phyloP scores from a whole-genome alignment of 2,113 vertebrate species.

The Propithecus coquereli region DNA sequence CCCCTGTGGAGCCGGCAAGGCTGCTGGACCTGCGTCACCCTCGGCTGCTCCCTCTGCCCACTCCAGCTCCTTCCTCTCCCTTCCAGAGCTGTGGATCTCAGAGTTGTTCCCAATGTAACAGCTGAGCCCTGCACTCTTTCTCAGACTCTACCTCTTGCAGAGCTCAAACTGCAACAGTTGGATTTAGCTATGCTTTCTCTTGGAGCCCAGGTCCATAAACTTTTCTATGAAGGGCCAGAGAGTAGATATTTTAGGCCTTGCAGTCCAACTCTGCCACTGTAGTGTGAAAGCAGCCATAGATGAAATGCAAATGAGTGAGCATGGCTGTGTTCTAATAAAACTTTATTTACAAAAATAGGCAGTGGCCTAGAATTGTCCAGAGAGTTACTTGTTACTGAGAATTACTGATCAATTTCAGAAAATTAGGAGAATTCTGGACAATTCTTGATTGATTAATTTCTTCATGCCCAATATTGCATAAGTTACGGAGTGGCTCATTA shows the following conservation, averaged over 20 bases:
- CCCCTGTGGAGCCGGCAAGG: neutral
- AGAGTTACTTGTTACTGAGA: neutral
- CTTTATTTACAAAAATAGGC: constrained; percentile 28
- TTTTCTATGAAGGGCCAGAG: neutral
- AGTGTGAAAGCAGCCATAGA: neutral
- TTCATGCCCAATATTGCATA: neutral
- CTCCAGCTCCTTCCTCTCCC: neutral
- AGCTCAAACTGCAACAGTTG: neutral
- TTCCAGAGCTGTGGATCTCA: neutral
- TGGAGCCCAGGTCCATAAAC: neutral
- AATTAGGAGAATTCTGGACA: neutral
- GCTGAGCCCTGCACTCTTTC: neutral
- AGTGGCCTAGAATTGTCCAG: neutral
- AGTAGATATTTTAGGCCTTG: neutral
- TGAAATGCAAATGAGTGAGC: neutral
- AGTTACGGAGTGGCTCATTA: neutral
- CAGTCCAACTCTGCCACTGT: neutral
- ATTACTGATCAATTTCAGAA: neutral
- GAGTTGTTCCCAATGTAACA: neutral
- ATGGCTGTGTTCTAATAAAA: neutral
- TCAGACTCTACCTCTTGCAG: neutral
- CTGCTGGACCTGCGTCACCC: neutral
- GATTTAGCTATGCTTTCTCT: neutral
- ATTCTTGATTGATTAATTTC: neutral
- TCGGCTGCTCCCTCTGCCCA: neutral